phyloP scores from a whole-genome alignment of 2,113 vertebrate species.

The Channa argus region DNA sequence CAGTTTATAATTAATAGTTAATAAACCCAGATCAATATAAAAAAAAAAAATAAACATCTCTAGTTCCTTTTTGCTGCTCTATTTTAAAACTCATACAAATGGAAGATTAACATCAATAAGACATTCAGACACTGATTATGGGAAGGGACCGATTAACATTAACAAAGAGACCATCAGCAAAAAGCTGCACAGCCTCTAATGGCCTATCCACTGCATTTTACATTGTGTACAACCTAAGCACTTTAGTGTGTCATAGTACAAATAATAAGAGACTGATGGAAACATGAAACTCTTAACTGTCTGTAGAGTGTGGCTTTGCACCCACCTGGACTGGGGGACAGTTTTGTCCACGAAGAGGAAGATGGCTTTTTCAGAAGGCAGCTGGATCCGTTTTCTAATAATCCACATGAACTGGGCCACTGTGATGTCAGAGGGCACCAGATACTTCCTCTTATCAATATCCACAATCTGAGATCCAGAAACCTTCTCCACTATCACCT shows the following conservation, averaged over 20 bases:
- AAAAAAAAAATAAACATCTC: neutral
- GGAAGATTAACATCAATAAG: neutral
- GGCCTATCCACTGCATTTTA: neutral
- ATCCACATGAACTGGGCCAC: conserved; percentile 99
- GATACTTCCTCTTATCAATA: conserved; percentile 99
- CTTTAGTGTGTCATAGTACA: neutral
- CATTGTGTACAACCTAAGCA: neutral
- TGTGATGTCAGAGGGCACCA: conserved; percentile 98
- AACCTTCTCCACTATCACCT: conserved; percentile 99
- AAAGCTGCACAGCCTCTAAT: neutral
- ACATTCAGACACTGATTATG: neutral
- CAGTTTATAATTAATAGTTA: neutral
- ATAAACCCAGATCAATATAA: neutral
- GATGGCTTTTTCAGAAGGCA: conserved; percentile 99
- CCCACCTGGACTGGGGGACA: conserved; percentile 98
- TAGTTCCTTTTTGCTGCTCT: neutral
- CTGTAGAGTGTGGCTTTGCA: neutral
- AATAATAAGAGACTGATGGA: neutral
- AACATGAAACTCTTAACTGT: neutral
- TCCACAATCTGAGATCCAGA: conserved; percentile 98
- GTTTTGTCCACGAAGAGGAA: conserved; percentile 99
- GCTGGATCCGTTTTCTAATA: conserved; percentile 98
- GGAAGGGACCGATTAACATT: neutral
- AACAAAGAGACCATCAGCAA: neutral
- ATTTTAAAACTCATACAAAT: neutral